Conservation (phyloP, 2,888 invertebrate genomes). For the Diplazon laetatorius region DNA sequence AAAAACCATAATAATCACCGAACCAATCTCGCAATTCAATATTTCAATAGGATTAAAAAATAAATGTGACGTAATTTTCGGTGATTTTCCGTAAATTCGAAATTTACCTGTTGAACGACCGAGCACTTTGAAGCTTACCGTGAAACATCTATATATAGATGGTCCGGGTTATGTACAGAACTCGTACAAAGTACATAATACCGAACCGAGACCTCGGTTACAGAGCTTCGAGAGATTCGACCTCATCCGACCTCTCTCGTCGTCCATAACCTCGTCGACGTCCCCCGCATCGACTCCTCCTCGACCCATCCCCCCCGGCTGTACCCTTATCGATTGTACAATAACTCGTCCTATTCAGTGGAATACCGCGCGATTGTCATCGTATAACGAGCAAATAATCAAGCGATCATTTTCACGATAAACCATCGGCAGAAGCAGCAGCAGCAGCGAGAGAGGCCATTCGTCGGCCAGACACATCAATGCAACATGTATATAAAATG, state of each 20-base stretch:
- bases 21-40: not conserved
- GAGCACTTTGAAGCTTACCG: not conserved
- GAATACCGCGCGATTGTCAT: slow-evolving; percentile 58
- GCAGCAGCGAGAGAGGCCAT: slow-evolving; percentile 23
- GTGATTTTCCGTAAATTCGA: not conserved
- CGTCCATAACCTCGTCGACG: slow-evolving; percentile 23
- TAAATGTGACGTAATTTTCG: not conserved
- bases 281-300: slow-evolving; percentile 33
- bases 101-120: slow-evolving; percentile 5
- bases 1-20: too few species aligned
- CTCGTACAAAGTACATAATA: slow-evolving; percentile 26
- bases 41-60: not conserved
- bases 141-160: slow-evolving; percentile 3
- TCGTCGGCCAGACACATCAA: slow-evolving; percentile 11
- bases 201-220: slow-evolving; percentile 23
- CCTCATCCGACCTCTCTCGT: slow-evolving; percentile 49
- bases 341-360: slow-evolving; percentile 61
- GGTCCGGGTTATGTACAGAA: not conserved
- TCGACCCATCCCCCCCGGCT: slow-evolving; percentile 25
- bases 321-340: slow-evolving; percentile 61
- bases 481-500: slow-evolving; percentile 16
- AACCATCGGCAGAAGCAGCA: slow-evolving; percentile 24
- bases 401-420: slow-evolving; percentile 61
- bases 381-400: slow-evolving; percentile 64
- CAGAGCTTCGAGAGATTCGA: slow-evolving; percentile 57